Conservation (phyloP, 2,113 vertebrate species). For the Apeltes quadracus region DNA sequence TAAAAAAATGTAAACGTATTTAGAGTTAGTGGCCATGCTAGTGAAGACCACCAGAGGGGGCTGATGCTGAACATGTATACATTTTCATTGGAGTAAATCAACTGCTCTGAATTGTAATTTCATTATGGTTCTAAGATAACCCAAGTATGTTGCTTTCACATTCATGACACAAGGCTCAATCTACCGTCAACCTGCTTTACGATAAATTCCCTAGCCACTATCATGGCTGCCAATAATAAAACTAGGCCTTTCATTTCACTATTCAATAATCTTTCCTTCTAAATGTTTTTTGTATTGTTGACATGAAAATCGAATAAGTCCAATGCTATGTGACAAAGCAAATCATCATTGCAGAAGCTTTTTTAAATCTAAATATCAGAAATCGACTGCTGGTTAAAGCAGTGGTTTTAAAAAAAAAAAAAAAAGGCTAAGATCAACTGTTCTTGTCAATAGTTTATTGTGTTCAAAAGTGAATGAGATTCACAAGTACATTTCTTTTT, state of each 20-base stretch:
- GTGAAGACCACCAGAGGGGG: conserved; percentile 46
- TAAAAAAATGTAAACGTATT: background rate
- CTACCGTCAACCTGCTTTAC: background rate
- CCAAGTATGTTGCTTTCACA: background rate
- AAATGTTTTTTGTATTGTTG: background rate
- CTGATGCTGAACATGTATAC: background rate
- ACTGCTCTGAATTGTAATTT: background rate
- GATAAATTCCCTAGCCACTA: background rate
- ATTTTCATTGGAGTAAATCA: background rate
- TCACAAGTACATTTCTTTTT: conserved; percentile 70
- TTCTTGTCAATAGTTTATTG: conserved; percentile 80
- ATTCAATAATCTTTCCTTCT: too few species aligned
- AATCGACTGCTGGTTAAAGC: too few species aligned
- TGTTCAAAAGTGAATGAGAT: conserved; percentile 72
- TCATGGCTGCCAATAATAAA: background rate
- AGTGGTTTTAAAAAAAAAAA: background rate
- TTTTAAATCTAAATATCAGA: too few species aligned
- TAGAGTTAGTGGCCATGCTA: background rate
- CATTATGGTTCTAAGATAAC: background rate
- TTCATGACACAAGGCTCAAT: background rate
- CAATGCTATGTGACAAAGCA: background rate
- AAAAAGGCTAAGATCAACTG: conserved; percentile 29
- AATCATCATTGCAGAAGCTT: too few species aligned
- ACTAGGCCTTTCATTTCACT: too few species aligned
- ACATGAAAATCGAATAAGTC: background rate